Base-by-base conservation (phyloP, 37 sponge, comb jelly and placozoan species). In the Ephydatia muelleri region DNA sequence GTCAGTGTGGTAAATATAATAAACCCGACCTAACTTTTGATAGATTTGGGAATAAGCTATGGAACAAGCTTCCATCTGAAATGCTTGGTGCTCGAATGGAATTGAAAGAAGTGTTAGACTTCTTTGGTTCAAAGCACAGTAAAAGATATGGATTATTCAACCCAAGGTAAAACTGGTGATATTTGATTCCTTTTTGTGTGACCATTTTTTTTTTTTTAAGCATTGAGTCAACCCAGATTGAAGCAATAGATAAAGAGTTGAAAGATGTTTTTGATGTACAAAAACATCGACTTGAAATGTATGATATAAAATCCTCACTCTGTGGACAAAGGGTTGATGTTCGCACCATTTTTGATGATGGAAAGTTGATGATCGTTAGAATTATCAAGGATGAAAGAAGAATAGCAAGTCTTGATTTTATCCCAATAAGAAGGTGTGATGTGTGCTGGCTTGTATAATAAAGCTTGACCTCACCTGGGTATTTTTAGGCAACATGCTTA, bases 401-500 rank as follows among this genome's bases (percentile, higher is more conserved):
- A 6, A 43, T 43, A 9, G 43, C 43, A 43, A 43, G 43, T 43
- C 43, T 43, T 43, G 43, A 43, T 43, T 43, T 43, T 43, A 43
- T 43, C 43, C 43, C 43, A 43, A 43, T 43, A 43, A 3, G 6
- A 9, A 68, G 3, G 69, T 29, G 69, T 68, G 69, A 68, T 68
- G 69, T 68, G 29, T 68, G 29, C 29, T 29, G 5, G 29, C 8
- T 6, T 68, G 3, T 12, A 11, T 11, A 68, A 29, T 8, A 26
- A 3, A 11, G 8, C 26, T 28, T 28, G 8, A 12, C 8, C 4
- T 28, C 5, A 3, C 3, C 29, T 68, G 3, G 3, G 32, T 21
- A 1, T 35, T 21, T 78, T 25, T 14, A 78, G 79, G 30, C 0
- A 78, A n/a, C 79, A 78, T 49, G 79, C 47, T 49, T 29, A 57